Conservation (phyloP, 1,140 invertebrate species). For the Archivesica marissinica region DNA sequence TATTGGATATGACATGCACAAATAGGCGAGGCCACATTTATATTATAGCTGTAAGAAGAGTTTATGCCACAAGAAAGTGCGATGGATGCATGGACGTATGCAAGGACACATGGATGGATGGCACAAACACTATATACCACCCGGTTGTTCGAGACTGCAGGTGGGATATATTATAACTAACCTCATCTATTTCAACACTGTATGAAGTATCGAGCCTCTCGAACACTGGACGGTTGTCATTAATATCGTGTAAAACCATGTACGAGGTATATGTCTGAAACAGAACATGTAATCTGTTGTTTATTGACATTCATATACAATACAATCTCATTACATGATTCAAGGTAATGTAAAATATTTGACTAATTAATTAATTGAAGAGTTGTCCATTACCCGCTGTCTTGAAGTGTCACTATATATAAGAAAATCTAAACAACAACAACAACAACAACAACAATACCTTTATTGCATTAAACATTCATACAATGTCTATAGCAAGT, state of each 20-base stretch:
- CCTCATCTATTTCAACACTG: slow-evolving; percentile 21
- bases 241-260: slow-evolving; percentile 33
- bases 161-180: neutral
- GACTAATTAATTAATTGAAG: neutral
- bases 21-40: too few species aligned
- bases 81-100: too few species aligned
- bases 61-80: too few species aligned
- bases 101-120: too few species aligned
- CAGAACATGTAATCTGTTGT: neutral
- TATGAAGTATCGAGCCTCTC: neutral
- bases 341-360: neutral
- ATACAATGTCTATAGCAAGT: too few species aligned
- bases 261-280: neutral
- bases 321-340: neutral
- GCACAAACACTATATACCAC: neutral
- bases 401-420: neutral
- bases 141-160: neutral
- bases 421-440: neutral
- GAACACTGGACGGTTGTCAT: slow-evolving; percentile 43
- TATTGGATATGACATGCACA: too few species aligned
- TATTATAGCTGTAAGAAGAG: too few species aligned
- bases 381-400: neutral
- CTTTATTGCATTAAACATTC: too few species aligned
- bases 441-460: too few species aligned
- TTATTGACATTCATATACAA: neutral